Conservation (phyloP, 2,113 vertebrate genomes). For the Cololabis saira region DNA sequence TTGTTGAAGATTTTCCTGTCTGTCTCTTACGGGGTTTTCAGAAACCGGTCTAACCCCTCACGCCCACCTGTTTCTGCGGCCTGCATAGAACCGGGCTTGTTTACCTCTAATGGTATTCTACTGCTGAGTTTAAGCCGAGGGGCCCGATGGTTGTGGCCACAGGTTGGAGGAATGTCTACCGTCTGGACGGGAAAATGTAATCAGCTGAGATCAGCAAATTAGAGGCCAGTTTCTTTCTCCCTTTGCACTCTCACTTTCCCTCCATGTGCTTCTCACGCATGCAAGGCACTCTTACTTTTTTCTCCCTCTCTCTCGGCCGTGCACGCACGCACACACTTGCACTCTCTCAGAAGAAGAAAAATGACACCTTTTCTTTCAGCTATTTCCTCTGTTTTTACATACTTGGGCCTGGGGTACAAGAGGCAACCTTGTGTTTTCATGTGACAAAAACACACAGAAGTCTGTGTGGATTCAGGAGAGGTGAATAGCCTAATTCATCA, state of each 20-base stretch:
- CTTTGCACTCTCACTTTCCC: constrained; percentile 52
- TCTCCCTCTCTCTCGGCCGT: constrained; percentile 15
- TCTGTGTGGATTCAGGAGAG: constrained; percentile 70
- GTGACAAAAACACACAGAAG: constrained; percentile 79
- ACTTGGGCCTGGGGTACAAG: constrained; percentile 67
- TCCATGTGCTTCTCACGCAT: constrained; percentile 64
- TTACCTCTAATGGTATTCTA: constrained; percentile 61
- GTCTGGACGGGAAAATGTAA: constrained; percentile 80
- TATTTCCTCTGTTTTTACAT: constrained; percentile 81
- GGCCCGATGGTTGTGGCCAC: constrained; percentile 62
- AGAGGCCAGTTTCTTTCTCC: constrained; percentile 51
- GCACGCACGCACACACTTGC: constrained; percentile 19
- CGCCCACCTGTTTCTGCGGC: constrained; percentile 71
- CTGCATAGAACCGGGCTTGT: constrained; percentile 52
- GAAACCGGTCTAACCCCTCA: constrained; percentile 41
- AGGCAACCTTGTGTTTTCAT: constrained; percentile 78
- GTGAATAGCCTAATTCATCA: constrained; percentile 80
- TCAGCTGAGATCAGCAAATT: constrained; percentile 76
- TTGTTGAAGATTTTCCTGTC: constrained; percentile 19
- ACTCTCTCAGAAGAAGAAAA: constrained; percentile 71
- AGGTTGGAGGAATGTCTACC: constrained; percentile 78
- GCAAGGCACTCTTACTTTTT: constrained; percentile 32
- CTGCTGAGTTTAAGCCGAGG: constrained; percentile 58
- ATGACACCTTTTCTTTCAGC: constrained; percentile 79
- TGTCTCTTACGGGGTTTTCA: constrained; percentile 21